These are phyloP conservation scores for Apocrypta bakeri DNA, from an alignment of 1,140 invertebrate genomes.

Conservation along the genomic window DNA sequence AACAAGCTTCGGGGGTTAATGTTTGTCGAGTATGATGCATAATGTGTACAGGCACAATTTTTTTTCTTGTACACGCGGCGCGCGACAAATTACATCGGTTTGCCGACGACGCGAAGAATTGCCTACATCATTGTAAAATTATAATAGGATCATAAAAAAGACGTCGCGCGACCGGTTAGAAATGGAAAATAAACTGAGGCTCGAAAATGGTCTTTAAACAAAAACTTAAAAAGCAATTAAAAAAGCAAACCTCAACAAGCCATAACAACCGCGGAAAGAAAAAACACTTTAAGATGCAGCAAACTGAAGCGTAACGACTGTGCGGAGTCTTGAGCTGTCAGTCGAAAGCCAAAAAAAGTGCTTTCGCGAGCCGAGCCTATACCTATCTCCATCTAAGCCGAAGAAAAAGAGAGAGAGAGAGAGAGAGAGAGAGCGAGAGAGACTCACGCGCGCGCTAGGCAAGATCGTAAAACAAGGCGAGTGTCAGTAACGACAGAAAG, in stretches of 20 bases:
- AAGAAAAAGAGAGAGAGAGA: conserved; percentile 27
- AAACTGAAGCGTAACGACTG: conserved; percentile 29
- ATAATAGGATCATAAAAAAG: conserved; percentile 7
- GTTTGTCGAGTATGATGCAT: not conserved
- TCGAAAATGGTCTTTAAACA: not conserved
- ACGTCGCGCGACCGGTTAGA: not conserved
- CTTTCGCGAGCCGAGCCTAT: not conserved
- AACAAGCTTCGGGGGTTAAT: not conserved
- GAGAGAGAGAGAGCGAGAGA: conserved; percentile 48
- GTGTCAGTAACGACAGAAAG: conserved; percentile 48
- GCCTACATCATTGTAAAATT: not conserved
- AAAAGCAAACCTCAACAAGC: not conserved
- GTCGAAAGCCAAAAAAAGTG: conserved; percentile 15
- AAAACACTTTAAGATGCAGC: conserved; percentile 38
- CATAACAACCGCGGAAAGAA: not conserved
- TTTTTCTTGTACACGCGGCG: conserved; percentile 7
- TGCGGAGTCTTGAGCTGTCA: not conserved
- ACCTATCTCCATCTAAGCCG: not conserved
- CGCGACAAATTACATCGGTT: conserved; percentile 10
- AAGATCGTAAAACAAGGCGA: conserved; percentile 46
- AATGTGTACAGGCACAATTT: not conserved
- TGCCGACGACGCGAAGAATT: not conserved
- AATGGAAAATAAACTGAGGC: not conserved
- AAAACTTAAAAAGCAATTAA: conserved; percentile 10
- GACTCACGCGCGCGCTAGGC: conserved; percentile 26